These are phyloP conservation scores for Bilobella aurantiaca DNA, from an alignment of 1,140 invertebrate species.

Conservation along the genomic window DNA sequence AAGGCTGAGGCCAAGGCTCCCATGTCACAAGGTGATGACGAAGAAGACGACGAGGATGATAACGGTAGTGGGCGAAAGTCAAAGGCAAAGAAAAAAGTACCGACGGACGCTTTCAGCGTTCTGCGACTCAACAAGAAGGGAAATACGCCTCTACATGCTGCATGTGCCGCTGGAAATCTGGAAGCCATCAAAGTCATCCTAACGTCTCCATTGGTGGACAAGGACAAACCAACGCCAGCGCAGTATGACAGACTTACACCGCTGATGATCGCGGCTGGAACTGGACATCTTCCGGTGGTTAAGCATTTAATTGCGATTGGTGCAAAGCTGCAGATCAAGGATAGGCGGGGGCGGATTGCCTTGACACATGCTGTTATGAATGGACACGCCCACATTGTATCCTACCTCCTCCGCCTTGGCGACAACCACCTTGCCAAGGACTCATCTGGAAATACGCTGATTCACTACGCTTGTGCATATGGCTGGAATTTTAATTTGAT, in stretches of 20 bases:
- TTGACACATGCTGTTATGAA: conserved; percentile 47
- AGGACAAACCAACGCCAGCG: conserved; percentile 37
- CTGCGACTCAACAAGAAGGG: conserved; percentile 38
- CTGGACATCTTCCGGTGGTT: conserved; percentile 34
- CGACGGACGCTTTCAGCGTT: conserved; percentile 12
- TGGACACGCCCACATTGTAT: conserved; percentile 45
- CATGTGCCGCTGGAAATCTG: conserved; percentile 40
- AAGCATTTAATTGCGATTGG: conserved; percentile 30
- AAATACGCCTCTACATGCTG: conserved; percentile 45
- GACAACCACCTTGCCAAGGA: conserved; percentile 43
- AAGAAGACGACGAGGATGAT: conserved; percentile 7
- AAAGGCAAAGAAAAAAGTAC: not conserved
- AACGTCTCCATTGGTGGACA: conserved; percentile 43
- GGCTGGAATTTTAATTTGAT: conserved; percentile 47
- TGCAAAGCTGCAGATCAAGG: conserved; percentile 35
- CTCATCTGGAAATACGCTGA: conserved; percentile 44
- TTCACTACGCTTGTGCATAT: conserved; percentile 49
- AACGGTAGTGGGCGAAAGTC: conserved; percentile 1
- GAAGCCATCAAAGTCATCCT: conserved; percentile 42
- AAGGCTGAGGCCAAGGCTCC: conserved; percentile 22
- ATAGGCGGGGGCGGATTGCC: conserved; percentile 45
- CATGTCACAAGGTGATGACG: not conserved
- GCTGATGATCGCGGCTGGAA: conserved; percentile 29
- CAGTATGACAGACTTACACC: conserved; percentile 35
- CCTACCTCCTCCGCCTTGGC: conserved; percentile 44